Conservation (phyloP, 2,888 invertebrate species). For the Pristionchus entomophagus region DNA sequence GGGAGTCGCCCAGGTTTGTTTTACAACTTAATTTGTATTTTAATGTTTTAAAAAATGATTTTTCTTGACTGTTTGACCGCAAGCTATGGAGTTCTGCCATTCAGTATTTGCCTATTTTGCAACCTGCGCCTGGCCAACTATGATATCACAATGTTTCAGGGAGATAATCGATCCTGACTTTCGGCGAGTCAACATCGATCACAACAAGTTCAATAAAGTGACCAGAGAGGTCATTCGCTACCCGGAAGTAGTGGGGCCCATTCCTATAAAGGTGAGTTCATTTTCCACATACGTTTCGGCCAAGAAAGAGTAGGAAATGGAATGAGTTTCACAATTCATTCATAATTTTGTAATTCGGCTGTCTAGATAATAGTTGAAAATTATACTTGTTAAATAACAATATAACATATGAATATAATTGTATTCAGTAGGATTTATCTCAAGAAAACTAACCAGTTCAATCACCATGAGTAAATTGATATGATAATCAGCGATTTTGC, state of each 20-base stretch:
- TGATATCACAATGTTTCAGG: no score
- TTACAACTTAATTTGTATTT: no score
- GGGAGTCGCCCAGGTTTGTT: not conserved
- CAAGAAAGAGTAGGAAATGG: not conserved
- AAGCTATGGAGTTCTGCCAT: not conserved
- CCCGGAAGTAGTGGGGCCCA: constrained; percentile 21
- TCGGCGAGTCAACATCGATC: constrained; percentile 20
- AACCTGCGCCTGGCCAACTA: no score
- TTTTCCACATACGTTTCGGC: not conserved
- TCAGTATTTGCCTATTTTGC: not conserved
- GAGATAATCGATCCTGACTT: constrained; percentile 31
- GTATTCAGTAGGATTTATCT: not conserved
- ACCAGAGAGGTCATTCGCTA: not conserved
- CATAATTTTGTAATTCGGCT: not conserved
- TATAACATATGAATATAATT: not conserved
- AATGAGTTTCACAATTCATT: not conserved
- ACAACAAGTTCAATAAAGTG: constrained; percentile 8
- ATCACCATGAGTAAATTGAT: no score
- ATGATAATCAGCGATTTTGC: no score
- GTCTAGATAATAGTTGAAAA: no score
- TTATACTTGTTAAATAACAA: no score
- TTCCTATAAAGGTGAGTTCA: constrained; percentile 30
- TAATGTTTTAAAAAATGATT: not conserved
- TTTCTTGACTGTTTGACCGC: not conserved
- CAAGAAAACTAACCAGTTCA: no score